These are phyloP conservation scores for Melieria crassipennis DNA, from an alignment of 2,888 invertebrate genomes.

Conservation along the genomic window DNA sequence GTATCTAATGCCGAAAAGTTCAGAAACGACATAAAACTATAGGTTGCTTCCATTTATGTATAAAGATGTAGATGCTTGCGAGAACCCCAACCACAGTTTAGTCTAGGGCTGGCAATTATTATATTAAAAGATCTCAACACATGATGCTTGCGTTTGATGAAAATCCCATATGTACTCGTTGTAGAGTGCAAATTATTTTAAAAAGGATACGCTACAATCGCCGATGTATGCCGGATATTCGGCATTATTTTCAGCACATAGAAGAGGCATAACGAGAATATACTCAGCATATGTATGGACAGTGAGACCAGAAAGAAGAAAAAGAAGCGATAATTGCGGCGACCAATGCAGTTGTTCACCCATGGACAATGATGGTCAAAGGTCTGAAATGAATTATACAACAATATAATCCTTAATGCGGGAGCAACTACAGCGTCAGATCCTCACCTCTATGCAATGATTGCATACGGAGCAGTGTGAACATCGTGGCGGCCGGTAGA, in stretches of 20 bases:
- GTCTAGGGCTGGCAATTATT: too few relatives aligned
- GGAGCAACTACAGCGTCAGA: neutral
- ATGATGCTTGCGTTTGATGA: too few relatives aligned
- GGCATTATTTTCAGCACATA: conserved; percentile 89
- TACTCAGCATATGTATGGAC: conserved; percentile 97
- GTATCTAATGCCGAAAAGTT: too few relatives aligned
- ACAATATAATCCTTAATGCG: neutral
- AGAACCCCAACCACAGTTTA: too few relatives aligned
- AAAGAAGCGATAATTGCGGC: conserved; percentile 97
- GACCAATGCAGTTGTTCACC: conserved; percentile 97
- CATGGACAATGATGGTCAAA: conserved; percentile 99
- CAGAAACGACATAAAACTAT: too few relatives aligned
- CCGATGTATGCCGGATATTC: conserved; percentile 80
- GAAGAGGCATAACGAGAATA: conserved; percentile 92
- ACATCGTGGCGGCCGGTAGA: conserved; percentile 98
- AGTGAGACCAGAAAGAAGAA: conserved; percentile 98
- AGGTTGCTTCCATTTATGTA: too few relatives aligned
- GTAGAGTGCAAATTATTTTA: conserved; percentile 19
- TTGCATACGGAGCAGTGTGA: conserved; percentile 99
- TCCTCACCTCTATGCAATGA: conserved; percentile 92
- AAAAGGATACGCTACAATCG: conserved; percentile 89
- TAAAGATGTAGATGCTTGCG: too few relatives aligned
- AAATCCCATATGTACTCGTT: neutral
- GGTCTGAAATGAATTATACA: conserved; percentile 73
- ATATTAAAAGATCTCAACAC: too few relatives aligned